Conservation (phyloP, 1,140 invertebrate genomes). For the Reticulitermes speratus region DNA sequence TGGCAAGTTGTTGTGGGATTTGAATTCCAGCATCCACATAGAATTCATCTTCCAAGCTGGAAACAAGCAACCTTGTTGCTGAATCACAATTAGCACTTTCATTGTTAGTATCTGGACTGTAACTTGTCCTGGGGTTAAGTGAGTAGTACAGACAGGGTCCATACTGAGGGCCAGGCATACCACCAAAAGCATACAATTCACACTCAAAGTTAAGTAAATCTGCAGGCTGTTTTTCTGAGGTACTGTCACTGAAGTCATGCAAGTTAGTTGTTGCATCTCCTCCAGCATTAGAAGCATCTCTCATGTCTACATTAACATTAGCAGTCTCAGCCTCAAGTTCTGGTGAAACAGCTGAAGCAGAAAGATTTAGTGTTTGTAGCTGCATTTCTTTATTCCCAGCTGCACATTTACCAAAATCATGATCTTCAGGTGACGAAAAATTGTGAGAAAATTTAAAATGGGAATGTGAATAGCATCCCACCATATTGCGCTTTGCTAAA, state of each 20-base stretch:
- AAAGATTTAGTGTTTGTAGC: neutral
- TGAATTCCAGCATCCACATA: conserved; percentile 54
- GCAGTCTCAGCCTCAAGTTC: neutral
- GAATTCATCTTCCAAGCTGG: conserved; percentile 49
- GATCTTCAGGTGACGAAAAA: neutral
- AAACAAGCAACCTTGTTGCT: conserved; percentile 40
- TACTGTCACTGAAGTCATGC: neutral
- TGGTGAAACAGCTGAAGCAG: neutral
- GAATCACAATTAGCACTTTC: neutral
- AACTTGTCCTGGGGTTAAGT: neutral
- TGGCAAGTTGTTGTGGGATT: conserved; percentile 46
- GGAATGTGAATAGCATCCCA: neutral
- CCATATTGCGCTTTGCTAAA: neutral
- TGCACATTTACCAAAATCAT: neutral
- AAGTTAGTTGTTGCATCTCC: neutral
- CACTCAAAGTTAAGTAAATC: neutral
- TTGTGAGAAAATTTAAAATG: neutral
- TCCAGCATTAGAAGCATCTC: neutral
- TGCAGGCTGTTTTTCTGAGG: neutral
- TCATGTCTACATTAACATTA: neutral
- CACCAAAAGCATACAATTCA: neutral
- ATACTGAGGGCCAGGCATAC: neutral
- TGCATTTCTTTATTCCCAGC: neutral
- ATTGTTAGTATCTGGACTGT: neutral
- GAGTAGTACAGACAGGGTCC: neutral